Evolutionary conservation across 2,888 invertebrate genomes (phyloP).

Genomic region (Chloroclystis v-ata): DNA sequence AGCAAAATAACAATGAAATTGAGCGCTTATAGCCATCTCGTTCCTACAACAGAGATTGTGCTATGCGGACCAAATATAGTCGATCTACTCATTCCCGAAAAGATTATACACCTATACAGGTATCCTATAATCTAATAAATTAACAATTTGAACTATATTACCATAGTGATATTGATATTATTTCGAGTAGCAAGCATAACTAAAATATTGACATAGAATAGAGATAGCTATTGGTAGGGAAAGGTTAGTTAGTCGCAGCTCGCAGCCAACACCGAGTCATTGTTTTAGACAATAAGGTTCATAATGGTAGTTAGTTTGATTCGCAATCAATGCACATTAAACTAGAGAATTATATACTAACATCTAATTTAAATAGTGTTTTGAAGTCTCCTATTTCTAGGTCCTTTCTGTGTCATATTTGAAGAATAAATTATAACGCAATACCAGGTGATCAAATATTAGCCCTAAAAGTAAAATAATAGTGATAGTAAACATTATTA

Average conservation of each 20-base stretch:
- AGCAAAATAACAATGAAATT: not conserved
- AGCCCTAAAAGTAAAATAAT: too few relatives aligned
- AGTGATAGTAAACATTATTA: too few relatives aligned
- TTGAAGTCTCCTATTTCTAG: too few relatives aligned
- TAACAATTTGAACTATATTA: slow-evolving; percentile 19
- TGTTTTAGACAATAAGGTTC: slow-evolving; percentile 17
- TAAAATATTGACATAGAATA: slow-evolving; percentile 26
- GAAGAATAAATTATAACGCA: too few relatives aligned
- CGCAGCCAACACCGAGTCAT: slow-evolving; percentile 37
- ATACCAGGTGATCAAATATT: too few relatives aligned
- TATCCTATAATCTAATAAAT: slow-evolving; percentile 12
- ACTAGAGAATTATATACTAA: slow-evolving; percentile 5
- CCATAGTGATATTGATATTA: slow-evolving; percentile 20
- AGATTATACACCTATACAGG: too few relatives aligned
- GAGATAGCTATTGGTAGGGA: slow-evolving; percentile 20
- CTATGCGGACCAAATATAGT: not conserved
- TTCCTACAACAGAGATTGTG: not conserved
- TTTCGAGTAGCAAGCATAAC: slow-evolving; percentile 24
- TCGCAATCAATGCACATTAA: slow-evolving; percentile 20
- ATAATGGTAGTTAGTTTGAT: slow-evolving; percentile 25
- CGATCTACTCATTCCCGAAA: not conserved
- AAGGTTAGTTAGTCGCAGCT: slow-evolving; percentile 37
- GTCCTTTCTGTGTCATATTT: too few relatives aligned
- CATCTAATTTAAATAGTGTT: too few relatives aligned
- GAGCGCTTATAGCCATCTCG: not conserved